Evolutionary conservation across 2,888 invertebrate genomes (phyloP).

Genomic region (Amphipyra berbera): DNA sequence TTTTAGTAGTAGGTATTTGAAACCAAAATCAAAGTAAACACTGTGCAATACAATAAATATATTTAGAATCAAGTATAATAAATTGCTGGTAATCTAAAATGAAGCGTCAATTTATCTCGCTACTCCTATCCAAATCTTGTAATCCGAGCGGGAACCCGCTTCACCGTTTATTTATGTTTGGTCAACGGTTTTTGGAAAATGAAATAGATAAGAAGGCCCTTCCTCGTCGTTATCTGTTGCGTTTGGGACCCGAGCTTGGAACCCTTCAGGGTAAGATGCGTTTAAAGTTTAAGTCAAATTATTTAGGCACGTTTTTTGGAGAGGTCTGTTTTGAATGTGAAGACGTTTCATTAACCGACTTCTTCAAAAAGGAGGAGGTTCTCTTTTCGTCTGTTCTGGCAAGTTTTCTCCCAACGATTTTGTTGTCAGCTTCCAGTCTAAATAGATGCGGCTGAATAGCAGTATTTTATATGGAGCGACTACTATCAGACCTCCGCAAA

Average conservation of each 20-base stretch:
- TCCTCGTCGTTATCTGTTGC: constrained; percentile 61
- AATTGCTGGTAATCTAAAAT: constrained; percentile 46
- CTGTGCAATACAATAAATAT: constrained; percentile 21
- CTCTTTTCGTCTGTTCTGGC: no score
- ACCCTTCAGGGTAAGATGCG: constrained; percentile 51
- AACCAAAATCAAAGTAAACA: no score
- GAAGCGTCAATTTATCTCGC: constrained; percentile 49
- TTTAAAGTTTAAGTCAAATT: constrained; percentile 50
- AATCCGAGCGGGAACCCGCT: constrained; percentile 70
- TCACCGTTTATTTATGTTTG: constrained; percentile 85
- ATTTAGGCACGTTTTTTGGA: constrained; percentile 32
- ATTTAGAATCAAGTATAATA: constrained; percentile 37
- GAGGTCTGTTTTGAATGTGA: constrained; percentile 31
- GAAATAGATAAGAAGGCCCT: constrained; percentile 75
- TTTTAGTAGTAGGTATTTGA: no score
- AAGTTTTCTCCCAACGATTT: no score
- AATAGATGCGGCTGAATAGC: no score
- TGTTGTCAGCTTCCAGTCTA: no score
- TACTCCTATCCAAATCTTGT: constrained; percentile 55
- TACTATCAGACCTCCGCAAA: no score
- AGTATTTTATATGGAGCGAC: no score
- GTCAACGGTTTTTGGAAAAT: constrained; percentile 80
- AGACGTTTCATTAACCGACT: constrained; percentile 14
- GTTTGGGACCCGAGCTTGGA: constrained; percentile 41
- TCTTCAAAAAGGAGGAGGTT: no score